Conservation (phyloP, 2,888 invertebrate species). For the Odontothrips loti region DNA sequence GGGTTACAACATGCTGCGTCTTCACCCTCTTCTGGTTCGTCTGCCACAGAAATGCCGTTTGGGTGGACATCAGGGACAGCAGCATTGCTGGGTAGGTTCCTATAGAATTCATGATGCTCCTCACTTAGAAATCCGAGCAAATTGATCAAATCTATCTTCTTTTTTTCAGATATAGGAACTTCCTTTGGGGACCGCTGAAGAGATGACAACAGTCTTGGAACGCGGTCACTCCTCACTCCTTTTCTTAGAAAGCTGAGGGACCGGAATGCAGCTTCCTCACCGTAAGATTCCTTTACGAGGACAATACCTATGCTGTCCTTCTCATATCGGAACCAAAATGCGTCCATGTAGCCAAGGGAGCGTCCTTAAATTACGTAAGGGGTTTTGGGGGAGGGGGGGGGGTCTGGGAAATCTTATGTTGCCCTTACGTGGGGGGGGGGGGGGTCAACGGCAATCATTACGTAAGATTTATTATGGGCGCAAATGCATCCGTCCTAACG, state of each 20-base stretch:
- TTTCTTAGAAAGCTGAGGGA: not conserved
- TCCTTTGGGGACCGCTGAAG: not conserved
- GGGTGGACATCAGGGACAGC: not conserved
- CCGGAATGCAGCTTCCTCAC: not conserved
- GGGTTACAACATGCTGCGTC: not conserved
- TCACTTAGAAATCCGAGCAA: not conserved
- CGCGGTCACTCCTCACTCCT: not conserved
- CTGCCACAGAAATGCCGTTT: not conserved
- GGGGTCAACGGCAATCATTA: too few relatives aligned
- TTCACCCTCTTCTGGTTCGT: not conserved
- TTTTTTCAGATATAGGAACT: not conserved
- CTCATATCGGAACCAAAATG: not conserved
- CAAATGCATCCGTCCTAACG: too few relatives aligned
- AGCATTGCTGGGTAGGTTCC: not conserved
- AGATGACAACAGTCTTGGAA: not conserved
- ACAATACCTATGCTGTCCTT: not conserved
- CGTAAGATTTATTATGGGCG: too few relatives aligned
- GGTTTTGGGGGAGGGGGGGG: too few relatives aligned
- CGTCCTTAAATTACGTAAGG: too few relatives aligned
- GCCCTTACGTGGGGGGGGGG: too few relatives aligned
- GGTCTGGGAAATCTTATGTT: too few relatives aligned
- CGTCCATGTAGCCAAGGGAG: not conserved
- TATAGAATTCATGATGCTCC: not conserved
- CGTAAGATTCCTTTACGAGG: not conserved
- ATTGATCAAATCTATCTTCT: not conserved